Percentiles rank a stretch among this genome's conserved stretches.
Conservation (phyloP, 2,888 invertebrate species). For the Laspeyria flexula region DNA sequence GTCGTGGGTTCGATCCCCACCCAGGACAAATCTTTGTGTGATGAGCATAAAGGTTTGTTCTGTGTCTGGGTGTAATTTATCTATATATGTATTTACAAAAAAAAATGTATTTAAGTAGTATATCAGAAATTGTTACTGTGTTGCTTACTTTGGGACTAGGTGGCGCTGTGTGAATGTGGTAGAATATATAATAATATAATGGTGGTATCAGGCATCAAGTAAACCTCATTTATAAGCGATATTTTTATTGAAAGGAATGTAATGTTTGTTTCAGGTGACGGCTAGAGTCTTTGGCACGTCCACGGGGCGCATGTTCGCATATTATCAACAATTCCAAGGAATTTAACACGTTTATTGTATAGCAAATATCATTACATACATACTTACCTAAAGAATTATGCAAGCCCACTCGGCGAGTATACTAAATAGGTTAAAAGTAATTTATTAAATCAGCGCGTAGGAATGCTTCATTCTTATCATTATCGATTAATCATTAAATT, state of each 20-base stretch:
- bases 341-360: slow-evolving; percentile 80
- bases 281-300: slow-evolving; percentile 56
- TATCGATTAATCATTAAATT: slow-evolving; percentile 86
- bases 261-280: slow-evolving; percentile 58
- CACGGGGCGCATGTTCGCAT: slow-evolving; percentile 70
- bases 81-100: no score
- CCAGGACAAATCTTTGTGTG: no score
- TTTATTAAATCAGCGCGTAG: slow-evolving; percentile 87
- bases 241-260: no score
- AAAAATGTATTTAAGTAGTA: no score
- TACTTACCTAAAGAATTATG: slow-evolving; percentile 74
- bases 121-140: no score
- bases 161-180: no score
- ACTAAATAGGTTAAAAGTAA: slow-evolving; percentile 89
- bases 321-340: slow-evolving; percentile 81
- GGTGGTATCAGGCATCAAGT: no score
- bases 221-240: not conserved
- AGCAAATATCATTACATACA: slow-evolving; percentile 82
- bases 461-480: slow-evolving; percentile 87
- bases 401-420: slow-evolving; percentile 85
- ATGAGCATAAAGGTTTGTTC: no score
- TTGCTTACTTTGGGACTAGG: no score
- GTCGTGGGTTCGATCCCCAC: no score
- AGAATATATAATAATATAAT: no score
- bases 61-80: no score